phyloP scores from a whole-genome alignment of 2,888 invertebrate species.

The Bursaphelenchus okinawaensis region DNA sequence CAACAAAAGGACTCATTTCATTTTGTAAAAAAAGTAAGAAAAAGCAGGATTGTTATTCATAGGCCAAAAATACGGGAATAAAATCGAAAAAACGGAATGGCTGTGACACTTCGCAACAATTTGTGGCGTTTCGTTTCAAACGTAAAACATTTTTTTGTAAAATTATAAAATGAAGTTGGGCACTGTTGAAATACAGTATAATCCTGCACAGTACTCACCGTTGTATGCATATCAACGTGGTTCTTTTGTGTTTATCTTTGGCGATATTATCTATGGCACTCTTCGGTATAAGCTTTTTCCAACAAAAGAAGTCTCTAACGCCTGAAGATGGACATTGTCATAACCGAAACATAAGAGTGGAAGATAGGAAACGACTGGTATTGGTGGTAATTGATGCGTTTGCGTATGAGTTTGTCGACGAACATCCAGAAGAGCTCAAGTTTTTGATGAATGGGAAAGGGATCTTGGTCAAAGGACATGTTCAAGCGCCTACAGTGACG shows the following conservation, averaged over 20 bases:
- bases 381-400: constrained; percentile 50
- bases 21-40: too few relatives aligned
- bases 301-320: background rate
- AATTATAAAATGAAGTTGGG: background rate
- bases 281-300: constrained; percentile 11
- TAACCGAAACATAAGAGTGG: background rate
- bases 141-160: background rate
- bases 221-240: background rate
- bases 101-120: background rate
- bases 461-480: constrained; percentile 52
- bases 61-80: too few relatives aligned
- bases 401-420: constrained; percentile 22
- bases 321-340: background rate
- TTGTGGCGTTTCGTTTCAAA: background rate
- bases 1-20: too few relatives aligned
- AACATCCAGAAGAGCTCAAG: constrained; percentile 11
- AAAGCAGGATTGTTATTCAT: too few relatives aligned
- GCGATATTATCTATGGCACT: background rate
- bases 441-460: constrained; percentile 19
- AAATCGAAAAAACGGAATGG: too few relatives aligned
- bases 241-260: background rate
- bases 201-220: background rate
- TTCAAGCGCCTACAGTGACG: constrained; percentile 87
- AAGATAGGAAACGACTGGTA: constrained; percentile 19
- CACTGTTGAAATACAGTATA: background rate